A percentile compares a stretch with the other conserved stretches of the same genome.
Conservation (phyloP, 2,888 invertebrate species). For the Malthinus flaveolus region DNA sequence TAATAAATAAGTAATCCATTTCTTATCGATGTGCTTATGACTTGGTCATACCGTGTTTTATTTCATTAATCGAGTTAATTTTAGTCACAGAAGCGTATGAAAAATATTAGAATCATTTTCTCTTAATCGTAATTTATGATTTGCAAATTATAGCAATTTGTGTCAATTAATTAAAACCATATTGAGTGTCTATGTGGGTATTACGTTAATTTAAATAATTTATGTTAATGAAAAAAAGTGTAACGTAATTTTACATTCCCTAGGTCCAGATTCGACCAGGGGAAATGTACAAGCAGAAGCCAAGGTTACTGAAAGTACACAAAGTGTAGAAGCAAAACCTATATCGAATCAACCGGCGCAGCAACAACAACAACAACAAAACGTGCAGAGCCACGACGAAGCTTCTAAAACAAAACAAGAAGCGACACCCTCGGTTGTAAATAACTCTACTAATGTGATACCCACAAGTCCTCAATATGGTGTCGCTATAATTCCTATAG, state of each 20-base stretch:
- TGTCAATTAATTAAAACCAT: constrained; percentile 31
- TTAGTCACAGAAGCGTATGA: no score
- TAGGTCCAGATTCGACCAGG: constrained; percentile 55
- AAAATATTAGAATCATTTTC: no score
- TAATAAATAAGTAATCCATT: no score
- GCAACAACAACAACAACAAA: constrained; percentile 10
- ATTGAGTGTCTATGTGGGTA: constrained; percentile 42
- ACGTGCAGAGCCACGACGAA: constrained; percentile 31
- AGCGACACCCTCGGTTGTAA: constrained; percentile 32
- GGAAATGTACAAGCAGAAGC: constrained; percentile 49
- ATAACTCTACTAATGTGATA: constrained; percentile 57
- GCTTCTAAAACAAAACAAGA: constrained; percentile 37
- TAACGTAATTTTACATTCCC: constrained; percentile 46
- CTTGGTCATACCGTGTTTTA: no score
- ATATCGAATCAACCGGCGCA: constrained; percentile 27
- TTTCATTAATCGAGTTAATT: no score
- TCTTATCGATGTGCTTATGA: no score
- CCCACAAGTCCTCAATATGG: constrained; percentile 69
- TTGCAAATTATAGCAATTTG: no score
- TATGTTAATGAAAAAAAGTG: constrained; percentile 19
- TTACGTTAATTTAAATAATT: constrained; percentile 22
- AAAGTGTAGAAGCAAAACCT: constrained; percentile 34
- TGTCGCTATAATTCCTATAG: constrained; percentile 61
- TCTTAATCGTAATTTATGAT: no score
- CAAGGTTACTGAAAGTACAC: constrained; percentile 34